A percentile compares a stretch with the other conserved stretches of the same genome.
Evolutionary conservation across 1,140 invertebrate genomes (phyloP).

Genomic region (Triops cancriformis): DNA sequence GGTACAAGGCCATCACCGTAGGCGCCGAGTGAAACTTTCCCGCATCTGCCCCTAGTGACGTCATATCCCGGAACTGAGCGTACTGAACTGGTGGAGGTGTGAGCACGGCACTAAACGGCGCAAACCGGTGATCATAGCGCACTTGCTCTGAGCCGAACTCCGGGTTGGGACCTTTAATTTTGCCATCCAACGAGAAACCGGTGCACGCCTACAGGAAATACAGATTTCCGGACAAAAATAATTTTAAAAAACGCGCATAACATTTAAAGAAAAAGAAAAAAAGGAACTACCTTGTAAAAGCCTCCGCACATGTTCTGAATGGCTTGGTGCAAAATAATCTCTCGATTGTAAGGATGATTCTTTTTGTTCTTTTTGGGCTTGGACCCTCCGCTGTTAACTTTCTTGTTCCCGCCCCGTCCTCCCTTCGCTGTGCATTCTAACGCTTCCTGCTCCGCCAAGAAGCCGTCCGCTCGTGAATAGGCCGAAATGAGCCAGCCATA

Average conservation of each 20-base stretch:
- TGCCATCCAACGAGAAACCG: constrained; percentile 59
- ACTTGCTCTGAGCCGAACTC: constrained; percentile 90
- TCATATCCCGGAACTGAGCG: constrained; percentile 66
- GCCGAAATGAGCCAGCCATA: constrained; percentile 89
- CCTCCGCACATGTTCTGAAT: constrained; percentile 89
- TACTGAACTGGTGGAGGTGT: constrained; percentile 85
- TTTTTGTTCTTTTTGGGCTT: constrained; percentile 37
- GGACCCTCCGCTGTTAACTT: constrained; percentile 33
- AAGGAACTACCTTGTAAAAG: constrained; percentile 70
- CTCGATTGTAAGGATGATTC: constrained; percentile 64
- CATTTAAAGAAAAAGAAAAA: constrained; percentile 14
- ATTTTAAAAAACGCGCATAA: not conserved
- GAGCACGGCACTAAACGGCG: constrained; percentile 73
- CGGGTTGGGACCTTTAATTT: constrained; percentile 64
- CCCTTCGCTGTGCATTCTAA: constrained; percentile 31
- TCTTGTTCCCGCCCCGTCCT: constrained; percentile 28
- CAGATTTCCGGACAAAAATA: not conserved
- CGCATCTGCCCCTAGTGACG: constrained; percentile 40
- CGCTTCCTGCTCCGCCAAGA: constrained; percentile 67
- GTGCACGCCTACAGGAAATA: constrained; percentile 54
- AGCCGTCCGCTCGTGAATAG: constrained; percentile 75
- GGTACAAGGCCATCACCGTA: constrained; percentile 52
- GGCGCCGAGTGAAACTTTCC: constrained; percentile 28
- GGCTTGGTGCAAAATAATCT: constrained; percentile 78
- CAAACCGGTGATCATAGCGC: constrained; percentile 86